Base-by-base conservation (phyloP, 2,888 invertebrate species). In the Netelia fuscicornis region DNA sequence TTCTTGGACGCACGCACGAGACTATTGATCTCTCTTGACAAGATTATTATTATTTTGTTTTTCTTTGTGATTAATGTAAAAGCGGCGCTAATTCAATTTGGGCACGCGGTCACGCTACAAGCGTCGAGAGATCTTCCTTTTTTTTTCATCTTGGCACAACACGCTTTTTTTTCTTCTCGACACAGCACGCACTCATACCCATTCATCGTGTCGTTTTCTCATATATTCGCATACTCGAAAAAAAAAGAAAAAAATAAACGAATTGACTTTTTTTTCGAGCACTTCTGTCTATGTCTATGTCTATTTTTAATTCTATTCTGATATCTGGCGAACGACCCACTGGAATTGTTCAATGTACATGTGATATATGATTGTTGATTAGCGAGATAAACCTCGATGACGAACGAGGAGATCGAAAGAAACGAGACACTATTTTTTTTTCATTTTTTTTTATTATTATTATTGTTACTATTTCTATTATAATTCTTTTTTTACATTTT, bases 1-100 rank as follows among this genome's bases (percentile, higher is more conserved):
- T 84, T 81, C 78, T 78, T 76, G 84, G 81, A 37, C 37, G 37
- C 84, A 81, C 76, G 62, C 81, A 84, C 81, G 81, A 81, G 72
- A 58, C 58, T 42, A 84, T 76, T 58, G 37, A 1, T 37, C 37
- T 37, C 37, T 6, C 6, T 37, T 13, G 54, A 54, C 54, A 54
- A 17, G 54, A 54, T 44, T 74, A 23, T 67, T 74, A 54, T 48
- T 3, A 37, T 56, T 52, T 74, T 68, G 17, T 23, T 62, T 54
- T 79, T 64, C 20, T 48, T 13, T 20, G 65, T 17, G 13, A 58
- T 71, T 71, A 71, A 71, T 30, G 74, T 67, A 62, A 79, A 52
- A 75, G 42, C 2, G 25, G 42, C 52, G 72, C 78, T 75, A 54
- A 13, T 25, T 48, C 60, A 71, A 52, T 20, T 54, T 68, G 75